phyloP scores from a whole-genome alignment of 1,140 invertebrate genomes.

The Meloidogyne hapla region DNA sequence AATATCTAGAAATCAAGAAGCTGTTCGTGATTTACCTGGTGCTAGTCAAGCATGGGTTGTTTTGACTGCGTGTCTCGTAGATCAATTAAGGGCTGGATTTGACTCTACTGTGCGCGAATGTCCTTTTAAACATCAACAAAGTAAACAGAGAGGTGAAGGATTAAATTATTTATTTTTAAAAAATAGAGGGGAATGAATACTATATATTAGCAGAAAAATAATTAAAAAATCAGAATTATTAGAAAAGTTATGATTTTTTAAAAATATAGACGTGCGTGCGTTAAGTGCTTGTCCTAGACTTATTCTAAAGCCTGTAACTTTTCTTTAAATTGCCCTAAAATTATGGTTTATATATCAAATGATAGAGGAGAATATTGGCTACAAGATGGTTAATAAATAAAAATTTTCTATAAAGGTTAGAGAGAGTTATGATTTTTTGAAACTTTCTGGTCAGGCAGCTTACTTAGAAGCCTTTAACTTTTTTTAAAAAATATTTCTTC shows the following conservation, averaged over 20 bases:
- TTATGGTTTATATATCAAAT: too few species aligned
- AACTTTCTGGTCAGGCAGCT: too few species aligned
- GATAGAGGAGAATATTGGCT: too few species aligned
- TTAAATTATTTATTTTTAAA: background rate
- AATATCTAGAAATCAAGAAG: constrained; percentile 55
- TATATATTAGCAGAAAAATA: background rate
- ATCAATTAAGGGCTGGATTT: constrained; percentile 46
- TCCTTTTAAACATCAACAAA: constrained; percentile 6
- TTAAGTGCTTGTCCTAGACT: too few species aligned
- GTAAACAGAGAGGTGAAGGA: background rate
- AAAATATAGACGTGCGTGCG: background rate
- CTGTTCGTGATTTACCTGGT: constrained; percentile 60
- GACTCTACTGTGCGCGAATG: constrained; percentile 11
- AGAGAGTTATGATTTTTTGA: too few species aligned
- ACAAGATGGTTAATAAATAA: too few species aligned
- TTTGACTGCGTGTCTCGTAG: constrained; percentile 61
- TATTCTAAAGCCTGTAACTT: too few species aligned
- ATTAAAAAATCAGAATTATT: background rate
- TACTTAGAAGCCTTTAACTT: too few species aligned
- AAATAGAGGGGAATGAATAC: background rate
- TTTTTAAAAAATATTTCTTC: background rate
- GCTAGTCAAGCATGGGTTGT: constrained; percentile 64
- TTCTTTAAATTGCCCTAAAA: too few species aligned
- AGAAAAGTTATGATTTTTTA: background rate
- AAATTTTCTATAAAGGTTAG: too few species aligned